phyloP scores from a whole-genome alignment of 2,797 vertebrate genomes.

The Mustela erminea region DNA sequence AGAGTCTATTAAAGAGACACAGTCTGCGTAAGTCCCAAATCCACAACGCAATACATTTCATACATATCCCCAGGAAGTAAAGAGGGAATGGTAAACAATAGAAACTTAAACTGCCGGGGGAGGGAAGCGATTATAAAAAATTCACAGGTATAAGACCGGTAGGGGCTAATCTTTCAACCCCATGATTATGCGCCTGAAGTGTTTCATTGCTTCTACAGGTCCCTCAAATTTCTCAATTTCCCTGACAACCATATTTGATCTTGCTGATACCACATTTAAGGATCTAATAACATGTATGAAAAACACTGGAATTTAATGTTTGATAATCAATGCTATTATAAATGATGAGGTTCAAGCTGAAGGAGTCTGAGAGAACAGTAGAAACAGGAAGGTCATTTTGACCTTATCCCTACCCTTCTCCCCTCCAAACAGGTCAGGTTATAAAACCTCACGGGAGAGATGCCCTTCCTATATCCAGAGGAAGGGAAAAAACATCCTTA shows the following conservation, averaged over 20 bases:
- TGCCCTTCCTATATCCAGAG: not conserved
- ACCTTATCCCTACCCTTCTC: not conserved
- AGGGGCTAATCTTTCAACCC: not conserved
- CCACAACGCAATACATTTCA: not conserved
- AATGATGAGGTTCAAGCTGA: not conserved
- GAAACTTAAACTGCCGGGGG: not conserved
- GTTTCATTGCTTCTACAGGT: not conserved
- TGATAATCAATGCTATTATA: not conserved
- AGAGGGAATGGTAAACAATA: slow-evolving; percentile 11
- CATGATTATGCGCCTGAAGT: not conserved
- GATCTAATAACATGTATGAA: not conserved
- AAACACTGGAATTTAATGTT: not conserved
- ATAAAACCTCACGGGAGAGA: not conserved
- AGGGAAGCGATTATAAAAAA: not conserved
- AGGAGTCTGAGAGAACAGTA: not conserved
- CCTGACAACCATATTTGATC: not conserved
- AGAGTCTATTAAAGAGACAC: not conserved
- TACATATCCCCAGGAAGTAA: not conserved
- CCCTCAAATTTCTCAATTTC: not conserved
- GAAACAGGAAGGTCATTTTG: not conserved
- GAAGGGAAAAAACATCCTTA: not conserved
- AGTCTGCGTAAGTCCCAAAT: slow-evolving; percentile 16
- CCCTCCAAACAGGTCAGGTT: not conserved
- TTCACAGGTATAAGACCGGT: not conserved
- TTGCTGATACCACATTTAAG: not conserved